Evolutionary conservation across 2,888 invertebrate species (phyloP), one percentile per base, ranked within the genome.

Genomic region (Phaonia tiefii): DNA sequence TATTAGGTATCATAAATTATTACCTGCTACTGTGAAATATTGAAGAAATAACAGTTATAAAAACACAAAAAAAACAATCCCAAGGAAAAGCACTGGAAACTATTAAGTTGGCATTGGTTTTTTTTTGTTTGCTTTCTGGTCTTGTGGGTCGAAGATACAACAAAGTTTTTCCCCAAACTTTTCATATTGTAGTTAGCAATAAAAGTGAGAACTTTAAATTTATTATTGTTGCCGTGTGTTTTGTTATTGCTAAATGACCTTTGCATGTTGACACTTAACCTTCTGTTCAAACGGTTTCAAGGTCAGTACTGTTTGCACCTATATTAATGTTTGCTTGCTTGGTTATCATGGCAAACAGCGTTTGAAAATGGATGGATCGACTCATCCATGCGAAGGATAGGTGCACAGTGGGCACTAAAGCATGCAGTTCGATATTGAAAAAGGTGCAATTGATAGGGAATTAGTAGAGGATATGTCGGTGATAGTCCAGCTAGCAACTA

Each of bases 241-340:
- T 11, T 46, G 42, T 20, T 69, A 26, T 63, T 76, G 42, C 65
- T 4, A n/a, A 73, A 60, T 81, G 72, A 81, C 81, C 81, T 81
- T 81, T 81, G 78, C 81, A 78, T 78, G 81, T 81, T 81, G 78
- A 81, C 81, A 81, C 69, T 81, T 72, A 81, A 81, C 81, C 78
- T 81, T 81, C 78, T 44, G 44, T 81, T 72, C 72, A 69, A 81
- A 78, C 69, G 72, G 72, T 63, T 81, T 75, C 81, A 81, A 81
- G 81, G 81, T 78, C 78, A 78, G 72, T 65, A 75, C 56, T 75
- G 72, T 78, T 72, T 75, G 56, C 39, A 37, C 22, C 39, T 39
- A 20, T 78, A 81, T 72, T 78, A 77, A 69, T 75, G 67, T 81
- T 78, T 81, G 69, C 56, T 72, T 31, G 31, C 8, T 31, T n/a